These are phyloP conservation scores for Avahi laniger DNA, from an alignment of 2,797 vertebrate genomes.

Conservation along the genomic window DNA sequence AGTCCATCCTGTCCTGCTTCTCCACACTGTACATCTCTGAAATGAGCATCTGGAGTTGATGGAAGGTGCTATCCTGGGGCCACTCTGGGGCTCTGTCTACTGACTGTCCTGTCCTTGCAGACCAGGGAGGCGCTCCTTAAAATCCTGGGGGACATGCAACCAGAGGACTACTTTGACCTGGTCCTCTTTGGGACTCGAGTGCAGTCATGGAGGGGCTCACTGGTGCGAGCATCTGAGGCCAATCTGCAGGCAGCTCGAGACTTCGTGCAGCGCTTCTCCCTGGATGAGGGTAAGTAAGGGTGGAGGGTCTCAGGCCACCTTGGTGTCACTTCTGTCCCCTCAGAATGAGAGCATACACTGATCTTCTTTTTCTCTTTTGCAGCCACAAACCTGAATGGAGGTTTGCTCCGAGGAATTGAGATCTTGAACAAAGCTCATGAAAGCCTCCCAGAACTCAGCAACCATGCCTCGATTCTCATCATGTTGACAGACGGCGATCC, in stretches of 20 bases:
- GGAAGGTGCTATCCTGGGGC: not conserved
- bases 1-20: not conserved
- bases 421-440: constrained; percentile 84
- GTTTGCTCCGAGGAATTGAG: constrained; percentile 85
- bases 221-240: constrained; percentile 84
- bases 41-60: not conserved
- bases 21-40: not conserved
- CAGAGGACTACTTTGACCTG: constrained; percentile 87
- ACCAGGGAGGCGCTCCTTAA: constrained; percentile 86
- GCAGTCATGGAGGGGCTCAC: constrained; percentile 81
- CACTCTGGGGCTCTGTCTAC: not conserved
- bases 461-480: constrained; percentile 88
- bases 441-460: constrained; percentile 74
- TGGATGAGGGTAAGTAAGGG: constrained; percentile 82
- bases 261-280: constrained; percentile 77
- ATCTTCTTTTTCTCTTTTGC: constrained; percentile 6
- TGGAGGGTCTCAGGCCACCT: not conserved
- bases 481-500: constrained; percentile 93
- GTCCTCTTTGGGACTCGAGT: constrained; percentile 79
- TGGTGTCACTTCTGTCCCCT: not conserved
- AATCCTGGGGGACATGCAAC: constrained; percentile 87
- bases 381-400: constrained; percentile 90
- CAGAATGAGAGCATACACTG: not conserved
- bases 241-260: constrained; percentile 83
- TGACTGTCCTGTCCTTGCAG: constrained; percentile 76